Base-by-base conservation (phyloP, 2,113 vertebrate genomes). In the Leucoraja erinaceus region DNA sequence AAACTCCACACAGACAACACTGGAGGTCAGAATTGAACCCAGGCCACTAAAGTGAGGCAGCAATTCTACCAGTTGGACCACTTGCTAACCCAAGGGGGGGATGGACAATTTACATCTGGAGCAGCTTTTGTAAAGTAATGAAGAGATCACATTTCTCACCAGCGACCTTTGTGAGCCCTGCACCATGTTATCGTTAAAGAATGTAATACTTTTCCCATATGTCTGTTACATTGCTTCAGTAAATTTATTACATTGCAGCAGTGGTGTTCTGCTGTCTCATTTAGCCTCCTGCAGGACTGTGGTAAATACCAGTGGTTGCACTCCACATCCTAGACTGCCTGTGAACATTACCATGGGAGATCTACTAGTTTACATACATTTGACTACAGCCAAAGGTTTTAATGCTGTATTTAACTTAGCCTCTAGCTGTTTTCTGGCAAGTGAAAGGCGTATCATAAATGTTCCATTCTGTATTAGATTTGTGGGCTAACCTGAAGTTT, bases 381-480 rank as follows among this genome's bases (percentile, higher is more conserved):
- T 88, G 38, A 88, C 25, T 88, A n/a, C 59, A 31, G 59, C 83
- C 83, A 88, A 88, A 31, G 14, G n/a, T 33, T 88, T 63, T 88
- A 88, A 63, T 33, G 5, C 83, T 88, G 63, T 63, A 88, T 88
- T 88, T 88, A 88, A 63, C 83, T 88, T 88, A 2, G 59, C 83
- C 83, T 63, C 83, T 8, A 59, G 59, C 59, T 31, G 12, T 63
- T 88, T 66, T 88, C 83, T 63, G 56, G 83, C 83, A 88, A 88
- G 59, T 88, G 83, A 88, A 59, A 88, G 16, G n/a, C 1, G 22
- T 63, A 88, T 88, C 83, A 63, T 88, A 63, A 88, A 63, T 88
- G 83, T 88, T 88, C 59, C 83, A 88, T 88, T 88, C 56, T 88
- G 83, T 88, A 59, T 88, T 31, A 88, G n/a, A 88, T 88, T 88